A percentile compares a stretch with the other conserved stretches of the same genome.
Evolutionary conservation across 1,140 invertebrate species (phyloP).

Genomic region (Holcopasites calliopsidis): DNA sequence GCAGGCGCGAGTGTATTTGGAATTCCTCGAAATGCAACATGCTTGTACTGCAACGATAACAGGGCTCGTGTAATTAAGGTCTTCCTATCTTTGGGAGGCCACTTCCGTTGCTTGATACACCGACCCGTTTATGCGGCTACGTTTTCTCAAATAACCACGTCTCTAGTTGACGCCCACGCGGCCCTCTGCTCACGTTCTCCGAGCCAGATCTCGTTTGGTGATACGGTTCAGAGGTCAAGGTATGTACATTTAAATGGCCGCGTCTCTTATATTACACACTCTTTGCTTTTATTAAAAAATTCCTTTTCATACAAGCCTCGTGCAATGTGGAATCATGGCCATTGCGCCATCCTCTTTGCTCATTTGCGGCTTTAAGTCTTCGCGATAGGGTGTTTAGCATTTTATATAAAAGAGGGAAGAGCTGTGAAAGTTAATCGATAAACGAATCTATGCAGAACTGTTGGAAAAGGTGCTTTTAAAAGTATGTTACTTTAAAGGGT

Average conservation of each 20-base stretch:
- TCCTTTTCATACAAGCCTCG: not conserved
- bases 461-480: no score
- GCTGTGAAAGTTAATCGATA: no score
- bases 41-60: slow-evolving; percentile 25
- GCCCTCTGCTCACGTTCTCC: not conserved
- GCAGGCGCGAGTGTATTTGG: slow-evolving; percentile 8
- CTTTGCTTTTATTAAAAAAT: slow-evolving; percentile 11
- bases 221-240: not conserved
- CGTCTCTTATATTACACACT: not conserved
- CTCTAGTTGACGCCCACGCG: slow-evolving; percentile 17
- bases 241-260: slow-evolving; percentile 2
- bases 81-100: slow-evolving; percentile 20
- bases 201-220: not conserved
- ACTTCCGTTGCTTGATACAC: slow-evolving; percentile 5
- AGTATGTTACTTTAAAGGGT: no score
- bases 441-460: no score
- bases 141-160: slow-evolving; percentile 42
- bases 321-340: not conserved
- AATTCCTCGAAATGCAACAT: slow-evolving; percentile 21
- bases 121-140: not conserved
- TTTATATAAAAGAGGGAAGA: no score
- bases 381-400: not conserved
- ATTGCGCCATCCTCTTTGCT: not conserved
- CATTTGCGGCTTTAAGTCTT: not conserved
- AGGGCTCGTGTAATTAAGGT: slow-evolving; percentile 23